Base-by-base conservation (phyloP, 92 coral and sea anemone genomes). In the Zoanthus solanderi region DNA sequence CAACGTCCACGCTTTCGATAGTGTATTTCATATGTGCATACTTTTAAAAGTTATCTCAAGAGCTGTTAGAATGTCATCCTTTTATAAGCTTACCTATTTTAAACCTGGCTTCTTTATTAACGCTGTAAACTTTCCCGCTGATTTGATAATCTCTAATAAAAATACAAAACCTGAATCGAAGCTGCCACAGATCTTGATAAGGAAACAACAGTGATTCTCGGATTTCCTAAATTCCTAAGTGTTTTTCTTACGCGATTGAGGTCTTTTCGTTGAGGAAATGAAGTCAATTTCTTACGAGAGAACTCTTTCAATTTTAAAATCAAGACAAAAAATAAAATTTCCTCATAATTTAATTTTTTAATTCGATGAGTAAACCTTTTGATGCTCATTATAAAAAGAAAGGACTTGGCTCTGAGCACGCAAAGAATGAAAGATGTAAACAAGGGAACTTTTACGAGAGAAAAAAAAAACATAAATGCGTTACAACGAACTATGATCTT, bases 171-270 rank as follows among this genome's bases (percentile, higher is more conserved):
- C 28, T 53, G 46, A 11, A 14, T 50, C 44, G 10, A 28, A 48
- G 61, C 34, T 34, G 78, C 3, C 79, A 48, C 79, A 71, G 45
- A 71, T 71, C 16, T 46, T 50, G 44, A 77, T 47, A 48, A 47
- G 29, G 47, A 75, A n/a, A 7, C 9, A 48, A n/a, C 28, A 30
- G 6, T 48, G 18, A 54, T 13, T 77, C 44, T 73, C 45, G n/a
- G 66, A 54, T 77, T 77, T 77, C 82, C 67, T 30, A 11, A 30
- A 15, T 30, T 77, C 82, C 82, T 30, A 29, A 13, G 18, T 13
- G 47, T 77, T 53, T 7, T 72, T 69, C 12, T 9, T 16, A 29
- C 7, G 11, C 16, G 48, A 10, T 31, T 32, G 6, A 5, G 50
- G 6, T 75, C 30, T 45, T 47, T 46, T 32, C 5, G 31, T 46